Conservation (phyloP, 2,888 invertebrate species). For the Pristionchus exspectatus region DNA sequence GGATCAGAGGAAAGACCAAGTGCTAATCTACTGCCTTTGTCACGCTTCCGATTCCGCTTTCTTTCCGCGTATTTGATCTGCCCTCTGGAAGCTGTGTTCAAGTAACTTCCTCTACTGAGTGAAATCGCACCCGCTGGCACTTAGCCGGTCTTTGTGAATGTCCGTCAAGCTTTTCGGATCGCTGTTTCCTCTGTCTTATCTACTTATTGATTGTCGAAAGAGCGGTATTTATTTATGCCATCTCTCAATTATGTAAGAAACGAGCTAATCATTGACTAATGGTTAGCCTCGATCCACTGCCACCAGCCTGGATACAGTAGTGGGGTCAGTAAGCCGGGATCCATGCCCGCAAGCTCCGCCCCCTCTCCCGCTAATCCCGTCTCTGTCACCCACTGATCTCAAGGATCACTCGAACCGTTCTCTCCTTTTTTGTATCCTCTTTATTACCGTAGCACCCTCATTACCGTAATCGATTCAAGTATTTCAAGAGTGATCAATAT, state of each 20-base stretch:
- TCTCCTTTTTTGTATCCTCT: background rate
- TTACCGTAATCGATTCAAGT: background rate
- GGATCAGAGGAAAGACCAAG: background rate
- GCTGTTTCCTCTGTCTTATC: background rate
- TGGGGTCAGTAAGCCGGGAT: background rate
- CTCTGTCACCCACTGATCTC: conserved; percentile 15
- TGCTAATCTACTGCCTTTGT: conserved; percentile 29
- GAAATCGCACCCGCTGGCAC: background rate
- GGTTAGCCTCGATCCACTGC: background rate
- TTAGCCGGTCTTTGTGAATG: background rate
- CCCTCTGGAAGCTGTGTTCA: background rate
- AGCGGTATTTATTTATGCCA: background rate
- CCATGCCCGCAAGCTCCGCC: background rate
- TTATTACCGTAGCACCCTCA: background rate
- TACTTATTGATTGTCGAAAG: background rate
- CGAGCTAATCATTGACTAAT: background rate
- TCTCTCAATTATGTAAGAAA: background rate
- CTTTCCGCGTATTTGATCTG: background rate
- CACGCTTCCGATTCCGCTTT: background rate
- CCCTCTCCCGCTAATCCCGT: background rate
- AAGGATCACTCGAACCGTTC: conserved; percentile 12
- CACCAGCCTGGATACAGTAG: background rate
- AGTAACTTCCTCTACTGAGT: background rate
- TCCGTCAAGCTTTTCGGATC: background rate
- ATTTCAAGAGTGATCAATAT: background rate